phyloP scores from a whole-genome alignment of 1,140 invertebrate genomes.

The Listronotus oregonensis region DNA sequence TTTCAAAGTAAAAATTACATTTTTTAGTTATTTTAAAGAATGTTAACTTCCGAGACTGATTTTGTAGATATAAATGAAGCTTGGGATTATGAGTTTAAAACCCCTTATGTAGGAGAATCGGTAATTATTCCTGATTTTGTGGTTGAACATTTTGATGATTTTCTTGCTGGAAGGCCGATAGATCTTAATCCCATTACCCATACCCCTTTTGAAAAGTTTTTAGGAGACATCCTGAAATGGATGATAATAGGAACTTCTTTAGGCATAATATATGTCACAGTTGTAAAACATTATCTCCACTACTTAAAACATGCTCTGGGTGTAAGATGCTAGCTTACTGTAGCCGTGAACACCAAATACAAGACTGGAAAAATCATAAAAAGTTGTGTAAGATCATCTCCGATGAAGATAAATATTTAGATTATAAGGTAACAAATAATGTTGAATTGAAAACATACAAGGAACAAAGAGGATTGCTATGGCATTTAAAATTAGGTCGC shows the following conservation, averaged over 20 bases:
- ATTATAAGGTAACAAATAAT: constrained; percentile 22
- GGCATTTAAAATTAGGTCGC: constrained; percentile 29
- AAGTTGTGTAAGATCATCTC: constrained; percentile 62
- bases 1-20: not conserved
- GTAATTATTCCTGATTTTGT: not conserved
- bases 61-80: too few species aligned
- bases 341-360: constrained; percentile 66
- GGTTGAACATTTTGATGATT: not conserved
- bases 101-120: too few species aligned
- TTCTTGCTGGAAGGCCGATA: not conserved
- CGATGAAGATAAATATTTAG: constrained; percentile 13
- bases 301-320: constrained; percentile 60
- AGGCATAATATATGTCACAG: constrained; percentile 46
- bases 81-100: too few species aligned
- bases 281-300: constrained; percentile 42
- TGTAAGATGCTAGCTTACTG: constrained; percentile 68
- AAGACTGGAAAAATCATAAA: constrained; percentile 71
- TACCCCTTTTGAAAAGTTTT: not conserved
- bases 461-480: constrained; percentile 23
- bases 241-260: constrained; percentile 37
- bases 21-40: too few species aligned
- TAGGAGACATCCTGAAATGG: not conserved
- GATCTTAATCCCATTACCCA: not conserved
- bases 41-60: too few species aligned
- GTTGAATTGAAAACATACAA: constrained; percentile 34